Conservation (phyloP, 2,797 vertebrate species). For the Syndactyla subalaris region DNA sequence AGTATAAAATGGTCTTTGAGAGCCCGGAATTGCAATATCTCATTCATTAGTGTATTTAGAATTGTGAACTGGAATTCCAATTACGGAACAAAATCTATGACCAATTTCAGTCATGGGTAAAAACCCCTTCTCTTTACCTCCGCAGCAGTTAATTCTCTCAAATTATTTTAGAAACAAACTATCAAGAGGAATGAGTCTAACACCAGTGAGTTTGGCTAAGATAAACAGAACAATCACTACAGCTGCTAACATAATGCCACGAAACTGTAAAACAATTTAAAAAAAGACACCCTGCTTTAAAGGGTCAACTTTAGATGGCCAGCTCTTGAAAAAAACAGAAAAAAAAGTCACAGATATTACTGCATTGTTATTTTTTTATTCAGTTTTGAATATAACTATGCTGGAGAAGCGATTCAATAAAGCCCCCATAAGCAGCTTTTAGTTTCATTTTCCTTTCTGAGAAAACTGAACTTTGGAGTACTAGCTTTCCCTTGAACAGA, state of each 20-base stretch:
- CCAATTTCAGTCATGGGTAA: not conserved
- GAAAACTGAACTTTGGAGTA: not conserved
- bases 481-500: not conserved
- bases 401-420: not conserved
- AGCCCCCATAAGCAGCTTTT: not conserved
- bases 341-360: not conserved
- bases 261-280: not conserved
- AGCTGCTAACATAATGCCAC: not conserved
- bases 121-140: not conserved
- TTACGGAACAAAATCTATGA: slow-evolving; percentile 23
- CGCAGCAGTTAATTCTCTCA: not conserved
- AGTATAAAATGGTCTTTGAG: not conserved
- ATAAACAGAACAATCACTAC: not conserved
- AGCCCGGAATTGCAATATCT: not conserved
- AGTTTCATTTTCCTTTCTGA: not conserved
- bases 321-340: not conserved
- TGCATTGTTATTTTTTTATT: not conserved
- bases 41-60: not conserved
- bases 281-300: not conserved
- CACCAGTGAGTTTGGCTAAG: not conserved
- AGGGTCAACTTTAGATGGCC: not conserved
- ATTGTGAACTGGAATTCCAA: slow-evolving; percentile 25
- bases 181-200: not conserved
- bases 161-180: slow-evolving; percentile 20
- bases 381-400: not conserved